Conservation (phyloP, 2,113 vertebrate genomes). For the Centrocercus urophasianus region DNA sequence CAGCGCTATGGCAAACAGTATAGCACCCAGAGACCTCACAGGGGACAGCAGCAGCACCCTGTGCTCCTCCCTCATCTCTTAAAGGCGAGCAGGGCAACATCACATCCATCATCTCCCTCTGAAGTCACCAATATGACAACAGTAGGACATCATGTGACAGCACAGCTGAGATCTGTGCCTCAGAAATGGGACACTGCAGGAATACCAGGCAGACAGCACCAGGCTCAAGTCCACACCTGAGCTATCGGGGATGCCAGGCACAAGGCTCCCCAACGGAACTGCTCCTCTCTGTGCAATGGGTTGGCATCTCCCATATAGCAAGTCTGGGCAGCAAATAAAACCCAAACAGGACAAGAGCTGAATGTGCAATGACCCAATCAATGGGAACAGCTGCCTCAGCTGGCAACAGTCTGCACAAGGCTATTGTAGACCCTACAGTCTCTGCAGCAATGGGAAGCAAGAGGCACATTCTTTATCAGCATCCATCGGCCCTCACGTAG, state of each 20-base stretch:
- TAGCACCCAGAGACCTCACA: not conserved
- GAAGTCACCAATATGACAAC: not conserved
- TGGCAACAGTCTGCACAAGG: slow-evolving; percentile 1
- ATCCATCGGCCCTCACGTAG: rapidly evolving
- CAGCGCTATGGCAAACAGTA: not conserved
- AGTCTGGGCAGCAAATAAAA: not conserved
- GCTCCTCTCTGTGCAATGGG: not conserved
- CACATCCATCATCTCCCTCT: not conserved
- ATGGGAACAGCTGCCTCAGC: not conserved
- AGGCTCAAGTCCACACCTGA: not conserved
- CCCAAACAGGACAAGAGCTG: slow-evolving; percentile 4
- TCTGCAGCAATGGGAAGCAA: rapidly evolving
- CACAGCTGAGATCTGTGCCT: not conserved
- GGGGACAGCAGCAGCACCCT: not conserved
- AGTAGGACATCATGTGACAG: not conserved
- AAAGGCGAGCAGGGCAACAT: not conserved
- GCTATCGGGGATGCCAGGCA: rapidly evolving
- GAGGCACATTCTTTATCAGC: too few species aligned
- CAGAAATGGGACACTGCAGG: rapidly evolving
- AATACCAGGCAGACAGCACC: rapidly evolving
- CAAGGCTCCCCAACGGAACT: not conserved
- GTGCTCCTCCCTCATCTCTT: not conserved
- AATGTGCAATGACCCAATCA: not conserved
- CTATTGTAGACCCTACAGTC: not conserved
- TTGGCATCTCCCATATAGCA: not conserved